Conservation (phyloP, 1,140 invertebrate species). For the Platyscapa corneri region DNA sequence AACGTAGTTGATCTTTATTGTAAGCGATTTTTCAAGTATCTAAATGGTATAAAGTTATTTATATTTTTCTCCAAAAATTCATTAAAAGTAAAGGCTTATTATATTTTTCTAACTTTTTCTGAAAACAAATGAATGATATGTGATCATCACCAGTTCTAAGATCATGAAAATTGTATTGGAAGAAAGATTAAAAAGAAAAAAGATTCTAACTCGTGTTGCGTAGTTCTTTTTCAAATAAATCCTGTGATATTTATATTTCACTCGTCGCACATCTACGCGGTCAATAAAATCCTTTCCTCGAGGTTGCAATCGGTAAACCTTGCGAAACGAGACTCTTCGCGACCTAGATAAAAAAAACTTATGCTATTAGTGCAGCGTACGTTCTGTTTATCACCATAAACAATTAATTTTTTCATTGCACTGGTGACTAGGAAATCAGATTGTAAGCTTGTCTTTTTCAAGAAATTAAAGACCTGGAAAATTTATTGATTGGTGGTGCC, state of each 20-base stretch:
- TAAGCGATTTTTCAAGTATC: no score
- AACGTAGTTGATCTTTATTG: no score
- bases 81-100: no score
- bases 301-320: constrained; percentile 22
- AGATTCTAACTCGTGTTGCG: background rate
- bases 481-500: no score
- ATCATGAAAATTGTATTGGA: background rate
- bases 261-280: background rate
- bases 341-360: constrained; percentile 44
- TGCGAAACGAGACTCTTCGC: constrained; percentile 17
- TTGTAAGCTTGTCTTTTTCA: background rate
- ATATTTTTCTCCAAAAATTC: no score
- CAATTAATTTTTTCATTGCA: constrained; percentile 39
- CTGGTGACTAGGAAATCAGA: background rate
- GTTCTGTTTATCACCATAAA: background rate
- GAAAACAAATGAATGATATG: no score
- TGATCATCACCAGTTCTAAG: background rate
- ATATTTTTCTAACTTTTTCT: no score
- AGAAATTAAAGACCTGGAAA: background rate
- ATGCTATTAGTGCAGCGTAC: background rate
- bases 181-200: background rate
- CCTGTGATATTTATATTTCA: background rate
- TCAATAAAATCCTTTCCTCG: constrained; percentile 30
- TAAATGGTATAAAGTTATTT: no score
- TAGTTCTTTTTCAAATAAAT: constrained; percentile 16